Base-by-base conservation (phyloP, 1,140 invertebrate genomes). In the Brachionus plicatilis region DNA sequence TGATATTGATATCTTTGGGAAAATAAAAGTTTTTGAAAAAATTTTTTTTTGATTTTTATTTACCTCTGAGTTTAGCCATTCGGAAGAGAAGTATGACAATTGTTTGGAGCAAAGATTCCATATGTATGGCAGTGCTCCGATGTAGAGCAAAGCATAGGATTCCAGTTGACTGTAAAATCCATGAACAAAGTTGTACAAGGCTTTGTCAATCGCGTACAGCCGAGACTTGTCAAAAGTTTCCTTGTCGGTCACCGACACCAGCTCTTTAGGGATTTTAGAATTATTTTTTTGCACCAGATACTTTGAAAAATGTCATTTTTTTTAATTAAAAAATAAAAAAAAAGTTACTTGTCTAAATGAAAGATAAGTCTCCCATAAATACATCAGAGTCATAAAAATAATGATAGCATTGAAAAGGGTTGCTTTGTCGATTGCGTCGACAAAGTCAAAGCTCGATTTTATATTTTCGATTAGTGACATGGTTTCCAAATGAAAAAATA, bases 201-300 rank as follows among this genome's bases (percentile, higher is more conserved):
- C 29, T 20, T 83, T 83, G 37, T 83, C 82, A 4, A 83, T 53
- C 0, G 82, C 60, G 24, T 83, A 83, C 11, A 68, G 27, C 1
- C 82, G 60, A 9, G 82, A 68, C 53, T 83, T 83, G 14, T 83
- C 60, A 83, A 83, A 68, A 37, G 60, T 68, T 68, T 83, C 65
- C 12, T 50, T 6, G 14, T 68, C 60, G 3, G 50, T 83, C 33
- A 83, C 82, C 1, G 66, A 12, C 1, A 17, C 24, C 7, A 83
- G 53, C 37, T 83, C 82, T 1, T 14, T 5, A 9, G 82, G 82
- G 8, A 83, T 41, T 17, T 41, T 45, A 2, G 5, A 2, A 41
- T 70, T 68, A 17, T 27, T 47, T 70, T 53, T 83, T 43, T 83
- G 8, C 11, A 68, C 60, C 27, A 20, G 3, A 68, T 70, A 72